Base-by-base conservation (phyloP, 2,888 invertebrate species). In the Octonoba sinensis region DNA sequence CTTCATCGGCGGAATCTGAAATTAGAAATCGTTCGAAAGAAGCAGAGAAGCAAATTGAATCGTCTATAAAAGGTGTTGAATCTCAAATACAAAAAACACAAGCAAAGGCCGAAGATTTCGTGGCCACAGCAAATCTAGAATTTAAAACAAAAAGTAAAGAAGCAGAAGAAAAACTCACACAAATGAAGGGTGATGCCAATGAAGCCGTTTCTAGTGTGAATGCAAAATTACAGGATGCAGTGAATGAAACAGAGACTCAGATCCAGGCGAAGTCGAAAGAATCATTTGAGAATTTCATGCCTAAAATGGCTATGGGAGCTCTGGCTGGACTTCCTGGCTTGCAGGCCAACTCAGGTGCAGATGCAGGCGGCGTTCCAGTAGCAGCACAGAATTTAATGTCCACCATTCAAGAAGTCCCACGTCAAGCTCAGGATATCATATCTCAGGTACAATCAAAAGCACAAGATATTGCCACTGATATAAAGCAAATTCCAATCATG, bases 351-450 rank as follows among this genome's bases (percentile, higher is more conserved):
- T 22, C 54, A 11, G 49, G 65, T 11, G 18, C 44, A 0, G 46
- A 44, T 44, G 18, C 46, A 6, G 18, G 46, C 12, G 44, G 46
- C 11, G 16, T 15, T 18, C 60, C 60, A 3, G 13, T 16, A 3
- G 36, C 36, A 16, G 62, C 36, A 13, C 79, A 81, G 51, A 73
- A 73, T 22, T 47, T 81, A 47, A 59, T 81, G 27, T 62, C 67
- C 20, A 64, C 79, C 27, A 59, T 81, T 15, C 79, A 81, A 56
- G 79, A 69, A 49, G 73, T 81, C 54, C 79, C 79, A 22, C 62
- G 49, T 18, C 67, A 81, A 57, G 72, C 72, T 27, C 79, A 81
- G 18, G 22, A 73, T 18, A 73, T 57, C 16, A 67, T 81, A 13
- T 18, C 62, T 24, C 62, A 81, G 22, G 79, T 81, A 8, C 67